phyloP scores from a whole-genome alignment of 1,140 invertebrate species.

The Trichomalopsis sarcophagae region DNA sequence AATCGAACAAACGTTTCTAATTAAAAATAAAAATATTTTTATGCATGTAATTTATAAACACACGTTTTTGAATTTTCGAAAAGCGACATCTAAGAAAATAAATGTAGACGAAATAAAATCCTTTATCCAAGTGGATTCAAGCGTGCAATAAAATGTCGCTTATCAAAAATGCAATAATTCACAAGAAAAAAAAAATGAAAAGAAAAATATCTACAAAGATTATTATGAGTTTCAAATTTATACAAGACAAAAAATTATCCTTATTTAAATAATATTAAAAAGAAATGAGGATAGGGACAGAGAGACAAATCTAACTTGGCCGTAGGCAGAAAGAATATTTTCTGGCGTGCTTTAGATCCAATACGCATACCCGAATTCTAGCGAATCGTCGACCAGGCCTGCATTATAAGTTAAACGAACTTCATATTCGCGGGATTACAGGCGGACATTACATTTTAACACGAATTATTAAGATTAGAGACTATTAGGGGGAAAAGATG shows the following conservation, averaged over 20 bases:
- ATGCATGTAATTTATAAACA: slow-evolving; percentile 23
- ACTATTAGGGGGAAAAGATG: slow-evolving; percentile 89
- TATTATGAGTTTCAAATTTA: slow-evolving; percentile 52
- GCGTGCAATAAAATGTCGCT: background rate
- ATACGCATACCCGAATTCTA: slow-evolving; percentile 62
- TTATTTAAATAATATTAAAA: slow-evolving; percentile 43
- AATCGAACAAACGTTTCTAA: slow-evolving; percentile 1
- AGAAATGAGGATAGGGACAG: background rate
- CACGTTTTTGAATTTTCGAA: slow-evolving; percentile 15
- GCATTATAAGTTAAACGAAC: slow-evolving; percentile 52
- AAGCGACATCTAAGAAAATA: background rate
- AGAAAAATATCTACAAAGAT: slow-evolving; percentile 49
- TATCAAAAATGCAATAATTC: slow-evolving; percentile 19
- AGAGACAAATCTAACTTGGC: slow-evolving; percentile 37
- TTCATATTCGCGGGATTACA: slow-evolving; percentile 59
- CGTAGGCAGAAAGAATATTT: slow-evolving; percentile 25
- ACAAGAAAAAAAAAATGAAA: background rate
- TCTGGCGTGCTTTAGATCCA: slow-evolving; percentile 57
- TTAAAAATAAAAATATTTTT: slow-evolving; percentile 34
- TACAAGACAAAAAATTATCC: slow-evolving; percentile 27
- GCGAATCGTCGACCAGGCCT: slow-evolving; percentile 38
- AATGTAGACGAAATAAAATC: slow-evolving; percentile 6
- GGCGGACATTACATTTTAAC: slow-evolving; percentile 67
- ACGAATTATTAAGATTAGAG: slow-evolving; percentile 79
- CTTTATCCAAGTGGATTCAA: background rate